Evolutionary conservation across 37 sponge, comb jelly and placozoan genomes (phyloP), one percentile per base, ranked within the genome.

Genomic region (Amphimedon queenslandica): DNA sequence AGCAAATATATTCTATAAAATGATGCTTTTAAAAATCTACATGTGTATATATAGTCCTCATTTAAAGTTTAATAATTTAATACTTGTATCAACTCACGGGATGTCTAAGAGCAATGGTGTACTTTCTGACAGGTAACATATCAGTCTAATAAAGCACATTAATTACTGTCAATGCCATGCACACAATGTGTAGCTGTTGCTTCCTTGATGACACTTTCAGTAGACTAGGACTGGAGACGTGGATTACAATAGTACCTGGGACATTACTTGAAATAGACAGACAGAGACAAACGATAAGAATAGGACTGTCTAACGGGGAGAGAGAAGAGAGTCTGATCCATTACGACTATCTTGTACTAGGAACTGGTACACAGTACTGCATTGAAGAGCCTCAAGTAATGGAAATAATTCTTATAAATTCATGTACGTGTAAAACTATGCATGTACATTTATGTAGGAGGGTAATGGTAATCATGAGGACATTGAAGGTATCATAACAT

Each of bases 51-150:
- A 0, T 66, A 90, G 88, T 63, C 96, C 99, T 35, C 96, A 98
- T 75, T 68, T 98, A 18, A 75, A 65, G 75, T 98, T 98, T 80
- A 92, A 89, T 78, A 98, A 94, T 75, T 69, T 98, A 43, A 79
- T 76, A 1, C 80, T 98, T 3, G 63, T 98, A 42, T 90, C 91
- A 40, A 88, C 93, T 25, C 42, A 89, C 55, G 96, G 96, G 2
- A 33, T 94, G 57, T 83, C 91, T n/a, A n/a, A n/a, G n/a, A n/a
- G n/a, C n/a, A n/a, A n/a, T n/a, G n/a, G n/a, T n/a, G n/a, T n/a
- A n/a, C n/a, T n/a, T n/a, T n/a, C n/a, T n/a, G n/a, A n/a, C n/a
- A n/a, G n/a, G n/a, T n/a, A n/a, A n/a, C n/a, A n/a, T n/a, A n/a
- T n/a, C n/a, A n/a, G n/a, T n/a, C n/a, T n/a, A n/a, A n/a, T n/a